Evolutionary conservation across 2,888 invertebrate genomes (phyloP).

Genomic region (Sarcophaga caerulescens): DNA sequence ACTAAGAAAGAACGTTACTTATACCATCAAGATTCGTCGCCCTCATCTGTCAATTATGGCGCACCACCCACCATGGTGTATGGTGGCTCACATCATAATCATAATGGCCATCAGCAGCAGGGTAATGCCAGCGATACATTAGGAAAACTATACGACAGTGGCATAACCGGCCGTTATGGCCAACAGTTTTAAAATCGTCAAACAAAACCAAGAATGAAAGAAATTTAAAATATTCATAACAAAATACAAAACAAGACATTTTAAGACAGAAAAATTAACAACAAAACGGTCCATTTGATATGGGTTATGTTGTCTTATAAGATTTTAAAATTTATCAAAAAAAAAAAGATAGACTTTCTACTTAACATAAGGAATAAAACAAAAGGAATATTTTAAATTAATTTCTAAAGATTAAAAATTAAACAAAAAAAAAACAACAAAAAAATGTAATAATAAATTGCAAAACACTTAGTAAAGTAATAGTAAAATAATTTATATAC

Average conservation of each 20-base stretch:
- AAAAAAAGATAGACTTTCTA: slow-evolving; percentile 35
- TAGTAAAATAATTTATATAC: slow-evolving; percentile 50
- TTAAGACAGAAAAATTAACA: slow-evolving; percentile 9
- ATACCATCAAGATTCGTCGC: slow-evolving; percentile 76
- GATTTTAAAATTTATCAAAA: slow-evolving; percentile 4
- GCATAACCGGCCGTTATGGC: slow-evolving; percentile 86
- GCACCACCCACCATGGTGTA: slow-evolving; percentile 76
- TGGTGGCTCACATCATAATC: slow-evolving; percentile 73
- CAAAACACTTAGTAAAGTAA: slow-evolving; percentile 59
- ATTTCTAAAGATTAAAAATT: too few species aligned
- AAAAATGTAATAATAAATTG: too few species aligned
- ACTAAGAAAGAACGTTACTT: slow-evolving; percentile 78
- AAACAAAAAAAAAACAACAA: slow-evolving; percentile 7
- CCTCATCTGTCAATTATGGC: slow-evolving; percentile 75
- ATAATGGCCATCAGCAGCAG: slow-evolving; percentile 75
- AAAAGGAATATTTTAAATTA: neutral
- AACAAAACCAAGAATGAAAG: neutral
- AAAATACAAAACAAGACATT: slow-evolving; percentile 13
- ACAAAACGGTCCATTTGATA: slow-evolving; percentile 43
- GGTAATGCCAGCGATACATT: slow-evolving; percentile 87
- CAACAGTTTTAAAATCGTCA: slow-evolving; percentile 76
- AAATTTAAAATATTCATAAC: neutral
- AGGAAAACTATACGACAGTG: slow-evolving; percentile 94
- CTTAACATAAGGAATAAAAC: slow-evolving; percentile 20
- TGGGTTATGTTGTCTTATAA: slow-evolving; percentile 28